Percentiles rank a stretch among this genome's conserved stretches.
Conservation (phyloP, 2,888 invertebrate genomes). For the Cremastobaeus sp. region DNA sequence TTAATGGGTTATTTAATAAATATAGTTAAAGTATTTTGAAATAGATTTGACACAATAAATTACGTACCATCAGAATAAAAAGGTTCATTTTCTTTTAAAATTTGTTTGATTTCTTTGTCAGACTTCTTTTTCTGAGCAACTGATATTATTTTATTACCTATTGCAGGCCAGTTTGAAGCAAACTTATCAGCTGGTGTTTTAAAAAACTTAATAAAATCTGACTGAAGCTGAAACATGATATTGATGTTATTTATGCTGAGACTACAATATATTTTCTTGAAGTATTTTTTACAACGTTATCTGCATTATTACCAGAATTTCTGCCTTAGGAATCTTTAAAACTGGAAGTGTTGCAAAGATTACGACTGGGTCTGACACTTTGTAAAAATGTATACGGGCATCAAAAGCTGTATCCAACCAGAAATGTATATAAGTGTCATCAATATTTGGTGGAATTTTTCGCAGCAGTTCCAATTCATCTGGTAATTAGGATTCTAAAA, state of each 20-base stretch:
- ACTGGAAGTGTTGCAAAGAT: neutral
- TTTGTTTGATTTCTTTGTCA: neutral
- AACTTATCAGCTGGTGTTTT: neutral
- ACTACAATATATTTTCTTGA: neutral
- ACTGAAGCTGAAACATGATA: conserved; percentile 16
- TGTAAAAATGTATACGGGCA: neutral
- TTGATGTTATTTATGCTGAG: no score
- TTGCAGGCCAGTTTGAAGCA: conserved; percentile 3
- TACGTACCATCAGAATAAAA: conserved; percentile 1
- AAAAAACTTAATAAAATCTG: conserved; percentile 1
- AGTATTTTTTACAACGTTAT: neutral
- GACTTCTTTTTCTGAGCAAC: conserved; percentile 3
- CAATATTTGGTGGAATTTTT: neutral
- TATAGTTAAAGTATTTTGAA: neutral
- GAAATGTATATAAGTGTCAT: neutral
- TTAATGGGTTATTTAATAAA: neutral
- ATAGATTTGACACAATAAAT: conserved; percentile 1
- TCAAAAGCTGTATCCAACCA: conserved; percentile 1
- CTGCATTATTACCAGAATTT: neutral
- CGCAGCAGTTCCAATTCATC: no score
- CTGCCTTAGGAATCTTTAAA: neutral
- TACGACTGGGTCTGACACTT: neutral
- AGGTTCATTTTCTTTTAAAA: conserved; percentile 14
- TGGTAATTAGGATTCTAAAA: no score
- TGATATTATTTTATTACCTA: conserved; percentile 1